These are phyloP conservation scores for Ptilorrhoa leucosticta DNA, from an alignment of 2,113 vertebrate species.

Conservation along the genomic window DNA sequence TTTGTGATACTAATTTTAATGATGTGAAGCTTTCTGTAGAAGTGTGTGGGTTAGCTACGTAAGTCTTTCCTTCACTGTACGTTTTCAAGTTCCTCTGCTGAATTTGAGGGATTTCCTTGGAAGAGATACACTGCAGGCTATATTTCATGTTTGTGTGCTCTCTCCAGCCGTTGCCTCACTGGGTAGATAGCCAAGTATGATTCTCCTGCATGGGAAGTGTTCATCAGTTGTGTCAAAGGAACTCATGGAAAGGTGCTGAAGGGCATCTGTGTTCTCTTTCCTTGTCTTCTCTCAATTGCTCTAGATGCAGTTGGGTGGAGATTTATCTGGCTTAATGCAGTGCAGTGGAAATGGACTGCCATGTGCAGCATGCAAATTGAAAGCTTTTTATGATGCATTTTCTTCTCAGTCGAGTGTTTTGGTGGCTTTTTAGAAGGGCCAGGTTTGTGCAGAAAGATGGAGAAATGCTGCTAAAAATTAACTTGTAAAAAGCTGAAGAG, in stretches of 20 bases:
- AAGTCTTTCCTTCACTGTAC: background rate
- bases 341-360: background rate
- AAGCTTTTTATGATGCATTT: background rate
- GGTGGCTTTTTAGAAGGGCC: background rate
- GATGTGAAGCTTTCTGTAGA: background rate
- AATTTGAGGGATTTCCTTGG: background rate
- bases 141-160: background rate
- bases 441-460: background rate
- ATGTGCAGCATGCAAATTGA: fast-evolving
- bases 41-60: background rate
- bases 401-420: background rate
- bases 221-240: background rate
- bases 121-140: background rate
- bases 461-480: background rate
- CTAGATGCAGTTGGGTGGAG: background rate
- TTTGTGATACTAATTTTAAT: background rate
- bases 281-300: background rate
- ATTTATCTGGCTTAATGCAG: background rate
- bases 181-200: background rate
- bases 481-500: background rate
- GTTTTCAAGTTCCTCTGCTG: background rate
- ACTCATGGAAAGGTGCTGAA: background rate
- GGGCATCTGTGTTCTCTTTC: background rate
- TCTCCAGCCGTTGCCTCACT: background rate
- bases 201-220: background rate